Percentiles rank a stretch among this genome's conserved stretches.
phyloP scores from a whole-genome alignment of 2,888 invertebrate species.

The Macropis europaea region DNA sequence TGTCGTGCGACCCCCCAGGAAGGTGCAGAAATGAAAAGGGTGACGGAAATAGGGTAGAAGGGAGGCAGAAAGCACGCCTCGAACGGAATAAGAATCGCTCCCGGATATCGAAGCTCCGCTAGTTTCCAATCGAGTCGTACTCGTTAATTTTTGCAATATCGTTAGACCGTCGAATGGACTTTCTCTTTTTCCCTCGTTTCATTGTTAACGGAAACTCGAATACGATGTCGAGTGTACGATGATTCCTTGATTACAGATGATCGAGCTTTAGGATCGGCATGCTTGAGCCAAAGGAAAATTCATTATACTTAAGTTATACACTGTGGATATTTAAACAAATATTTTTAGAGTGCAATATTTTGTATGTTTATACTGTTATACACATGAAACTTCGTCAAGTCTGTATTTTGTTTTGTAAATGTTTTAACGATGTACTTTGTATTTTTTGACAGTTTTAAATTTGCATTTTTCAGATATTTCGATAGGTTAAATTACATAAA shows the following conservation, averaged over 20 bases:
- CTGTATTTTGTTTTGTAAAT: no score
- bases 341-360: no score
- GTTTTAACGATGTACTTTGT: no score
- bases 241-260: neutral
- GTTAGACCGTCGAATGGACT: neutral
- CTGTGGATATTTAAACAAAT: no score
- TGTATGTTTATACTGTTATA: no score
- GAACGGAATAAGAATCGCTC: slow-evolving; percentile 25
- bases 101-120: slow-evolving; percentile 6
- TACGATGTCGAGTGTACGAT: neutral
- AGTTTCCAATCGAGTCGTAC: slow-evolving; percentile 5
- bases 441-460: no score
- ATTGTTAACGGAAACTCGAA: neutral
- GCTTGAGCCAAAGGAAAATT: no score
- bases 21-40: slow-evolving; percentile 20
- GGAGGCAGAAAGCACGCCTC: neutral
- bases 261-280: neutral
- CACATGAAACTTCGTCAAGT: no score
- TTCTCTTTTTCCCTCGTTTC: neutral
- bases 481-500: no score
- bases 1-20: slow-evolving; percentile 13
- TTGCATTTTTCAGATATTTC: no score
- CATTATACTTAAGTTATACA: no score
- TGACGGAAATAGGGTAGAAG: neutral
- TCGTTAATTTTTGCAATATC: slow-evolving; percentile 38